phyloP scores from a whole-genome alignment of 2,888 invertebrate genomes.

The Parascotia fuliginaria region DNA sequence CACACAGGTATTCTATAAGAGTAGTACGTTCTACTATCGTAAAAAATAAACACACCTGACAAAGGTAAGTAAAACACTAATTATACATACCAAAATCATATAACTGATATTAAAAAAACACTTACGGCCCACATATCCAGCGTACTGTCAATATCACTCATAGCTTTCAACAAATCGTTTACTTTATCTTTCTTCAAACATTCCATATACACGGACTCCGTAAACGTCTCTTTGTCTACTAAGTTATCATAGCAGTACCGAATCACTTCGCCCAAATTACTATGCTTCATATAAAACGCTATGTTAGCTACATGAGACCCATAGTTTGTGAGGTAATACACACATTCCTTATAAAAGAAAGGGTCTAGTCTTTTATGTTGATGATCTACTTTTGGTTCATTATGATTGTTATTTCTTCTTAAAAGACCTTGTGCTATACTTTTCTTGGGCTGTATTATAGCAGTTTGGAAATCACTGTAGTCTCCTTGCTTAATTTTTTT shows the following conservation, averaged over 20 bases:
- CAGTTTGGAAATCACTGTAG: slow-evolving; percentile 82
- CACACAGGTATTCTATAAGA: too few relatives aligned
- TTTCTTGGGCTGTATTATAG: slow-evolving; percentile 66
- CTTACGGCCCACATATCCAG: slow-evolving; percentile 89
- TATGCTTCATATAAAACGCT: slow-evolving; percentile 91
- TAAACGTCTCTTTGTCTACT: slow-evolving; percentile 89
- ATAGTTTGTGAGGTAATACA: slow-evolving; percentile 93
- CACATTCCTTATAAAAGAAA: slow-evolving; percentile 90
- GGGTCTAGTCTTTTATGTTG: slow-evolving; percentile 77
- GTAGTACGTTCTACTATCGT: too few relatives aligned
- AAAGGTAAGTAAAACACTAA: too few relatives aligned
- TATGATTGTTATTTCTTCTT: slow-evolving; percentile 65
- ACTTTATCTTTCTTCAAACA: slow-evolving; percentile 88
- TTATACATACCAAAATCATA: too few relatives aligned
- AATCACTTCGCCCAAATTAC: slow-evolving; percentile 89
- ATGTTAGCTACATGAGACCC: slow-evolving; percentile 91
- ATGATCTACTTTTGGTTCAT: slow-evolving; percentile 67
- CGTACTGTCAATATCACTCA: slow-evolving; percentile 88
- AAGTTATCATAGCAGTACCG: slow-evolving; percentile 89
- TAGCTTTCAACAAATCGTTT: slow-evolving; percentile 86
- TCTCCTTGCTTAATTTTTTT: slow-evolving; percentile 85
- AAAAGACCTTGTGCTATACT: slow-evolving; percentile 78
- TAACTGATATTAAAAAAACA: too few relatives aligned
- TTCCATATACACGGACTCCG: slow-evolving; percentile 89
- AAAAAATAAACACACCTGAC: too few relatives aligned